A percentile compares a stretch with the other conserved stretches of the same genome.
These are phyloP conservation scores for Drosophila birchii DNA, from an alignment of 2,888 invertebrate species.

Conservation along the genomic window DNA sequence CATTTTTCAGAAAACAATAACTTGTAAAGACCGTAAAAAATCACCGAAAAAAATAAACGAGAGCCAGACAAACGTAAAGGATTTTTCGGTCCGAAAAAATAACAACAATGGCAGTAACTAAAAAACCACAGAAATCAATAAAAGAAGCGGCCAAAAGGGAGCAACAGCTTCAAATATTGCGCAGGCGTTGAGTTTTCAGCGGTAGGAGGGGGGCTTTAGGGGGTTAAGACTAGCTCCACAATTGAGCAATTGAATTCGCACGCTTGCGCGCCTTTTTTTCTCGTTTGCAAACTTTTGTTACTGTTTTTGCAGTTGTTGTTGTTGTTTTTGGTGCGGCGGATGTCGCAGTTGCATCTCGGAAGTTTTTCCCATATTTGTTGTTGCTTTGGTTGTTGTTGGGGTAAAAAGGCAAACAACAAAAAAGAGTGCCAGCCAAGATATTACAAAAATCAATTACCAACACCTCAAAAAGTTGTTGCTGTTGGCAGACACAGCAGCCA, in stretches of 20 bases:
- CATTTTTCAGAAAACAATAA: slow-evolving; percentile 76
- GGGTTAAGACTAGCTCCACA: slow-evolving; percentile 53
- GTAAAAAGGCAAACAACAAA: slow-evolving; percentile 65
- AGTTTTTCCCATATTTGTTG: slow-evolving; percentile 41
- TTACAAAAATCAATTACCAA: slow-evolving; percentile 81
- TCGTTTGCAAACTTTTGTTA: slow-evolving; percentile 35
- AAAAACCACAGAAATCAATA: slow-evolving; percentile 79
- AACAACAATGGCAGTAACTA: slow-evolving; percentile 52
- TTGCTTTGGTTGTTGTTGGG: slow-evolving; percentile 25
- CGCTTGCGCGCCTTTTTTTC: slow-evolving; percentile 78
- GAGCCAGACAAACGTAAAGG: slow-evolving; percentile 8
- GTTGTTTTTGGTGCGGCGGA: slow-evolving; percentile 45
- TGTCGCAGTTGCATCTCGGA: slow-evolving; percentile 16
- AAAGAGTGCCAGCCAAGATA: slow-evolving; percentile 73
- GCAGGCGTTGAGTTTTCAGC: slow-evolving; percentile 64
- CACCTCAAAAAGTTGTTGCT: slow-evolving; percentile 76
- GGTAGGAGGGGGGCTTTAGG: slow-evolving; percentile 8
- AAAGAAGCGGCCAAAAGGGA: slow-evolving; percentile 69
- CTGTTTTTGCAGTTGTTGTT: slow-evolving; percentile 48
- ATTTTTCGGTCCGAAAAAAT: slow-evolving; percentile 26
- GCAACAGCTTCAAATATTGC: slow-evolving; percentile 64
- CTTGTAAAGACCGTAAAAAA: slow-evolving; percentile 57
- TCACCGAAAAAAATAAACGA: slow-evolving; percentile 28
- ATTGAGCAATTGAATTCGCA: slow-evolving; percentile 81
- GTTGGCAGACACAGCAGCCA: slow-evolving; percentile 55